These are phyloP conservation scores for Schmidtea mediterranea DNA, from an alignment of 1,140 invertebrate genomes.

Conservation along the genomic window DNA sequence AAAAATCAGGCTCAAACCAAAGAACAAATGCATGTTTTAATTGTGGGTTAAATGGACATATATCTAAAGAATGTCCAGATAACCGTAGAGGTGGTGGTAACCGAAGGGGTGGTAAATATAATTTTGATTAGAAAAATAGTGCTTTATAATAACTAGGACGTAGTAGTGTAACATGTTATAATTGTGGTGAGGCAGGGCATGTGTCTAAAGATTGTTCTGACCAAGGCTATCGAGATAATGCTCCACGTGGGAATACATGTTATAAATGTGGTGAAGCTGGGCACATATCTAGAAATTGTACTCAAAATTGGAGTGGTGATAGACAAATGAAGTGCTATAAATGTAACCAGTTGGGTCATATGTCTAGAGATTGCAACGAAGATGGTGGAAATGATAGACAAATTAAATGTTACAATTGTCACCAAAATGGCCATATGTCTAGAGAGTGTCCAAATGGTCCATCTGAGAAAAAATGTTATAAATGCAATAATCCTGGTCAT, in stretches of 20 bases:
- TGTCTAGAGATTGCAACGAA: slow-evolving; percentile 7
- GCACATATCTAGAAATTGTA: slow-evolving; percentile 30
- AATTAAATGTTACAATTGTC: slow-evolving; percentile 58
- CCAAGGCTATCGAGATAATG: slow-evolving; percentile 6
- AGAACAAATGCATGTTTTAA: slow-evolving; percentile 23
- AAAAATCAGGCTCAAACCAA: neutral
- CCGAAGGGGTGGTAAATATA: slow-evolving; percentile 3
- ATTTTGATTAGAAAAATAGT: no score
- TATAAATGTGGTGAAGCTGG: slow-evolving; percentile 23
- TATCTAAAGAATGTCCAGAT: slow-evolving; percentile 29
- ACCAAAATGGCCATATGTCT: slow-evolving; percentile 64
- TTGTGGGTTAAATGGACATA: slow-evolving; percentile 29
- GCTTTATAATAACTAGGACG: neutral
- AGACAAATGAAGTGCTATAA: slow-evolving; percentile 4
- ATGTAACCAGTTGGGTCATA: slow-evolving; percentile 3
- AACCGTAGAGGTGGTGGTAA: slow-evolving; percentile 9
- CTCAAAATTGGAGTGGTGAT: slow-evolving; percentile 6
- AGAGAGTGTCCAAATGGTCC: slow-evolving; percentile 39
- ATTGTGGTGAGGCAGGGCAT: slow-evolving; percentile 51
- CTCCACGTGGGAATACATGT: slow-evolving; percentile 12
- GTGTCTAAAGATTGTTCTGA: slow-evolving; percentile 44
- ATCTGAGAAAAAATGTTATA: slow-evolving; percentile 20
- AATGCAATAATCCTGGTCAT: slow-evolving; percentile 26
- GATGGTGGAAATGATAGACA: slow-evolving; percentile 9
- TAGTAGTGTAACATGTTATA: slow-evolving; percentile 34